Evolutionary conservation across 2,797 vertebrate species (phyloP), one percentile per base, ranked within the genome.

Genomic region (Masticophis lateralis): DNA sequence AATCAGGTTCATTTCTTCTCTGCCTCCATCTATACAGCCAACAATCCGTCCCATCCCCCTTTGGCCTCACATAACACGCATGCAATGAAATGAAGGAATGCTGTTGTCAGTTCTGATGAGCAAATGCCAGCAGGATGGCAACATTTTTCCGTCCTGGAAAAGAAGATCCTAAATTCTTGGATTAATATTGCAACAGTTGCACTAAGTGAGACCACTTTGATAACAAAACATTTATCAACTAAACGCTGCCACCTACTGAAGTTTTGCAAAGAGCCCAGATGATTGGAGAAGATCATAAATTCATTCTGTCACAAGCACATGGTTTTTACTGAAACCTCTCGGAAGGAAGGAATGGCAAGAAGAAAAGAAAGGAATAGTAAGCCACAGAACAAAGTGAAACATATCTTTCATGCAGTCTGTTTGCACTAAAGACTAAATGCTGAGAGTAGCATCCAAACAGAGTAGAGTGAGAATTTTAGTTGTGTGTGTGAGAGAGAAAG

Each of bases 191-290:
- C 97, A 98, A 97, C 97, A 97, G 97, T 98, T 97, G 96, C 96
- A 97, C 97, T 98, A 97, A 98, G 97, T 98, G 97, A 98, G 97
- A 98, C 98, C 97, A 97, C 97, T 97, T 97, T 97, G 97, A 97
- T 98, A 98, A 98, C 97, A 98, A 98, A 98, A 97, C 97, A 98
- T 98, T 98, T 98, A 98, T 98, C 98, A 98, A 97, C 97, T 97
- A 98, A 98, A 98, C 97, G 98, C 98, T 98, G 98, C 98, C 98
- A 98, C 97, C 98, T 98, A 98, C 98, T 98, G 98, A 98, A 98
- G 98, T 98, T 98, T 98, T 97, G 97, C 97, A 97, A 98, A 97
- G 97, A 97, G 96, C 96, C 98, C 97, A 97, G 96, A 97, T 97
- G 97, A 98, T 97, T 97, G 97, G 97, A 98, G 97, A 97, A 97